Conservation (phyloP, 2,113 vertebrate genomes). For the Papio anubis region DNA sequence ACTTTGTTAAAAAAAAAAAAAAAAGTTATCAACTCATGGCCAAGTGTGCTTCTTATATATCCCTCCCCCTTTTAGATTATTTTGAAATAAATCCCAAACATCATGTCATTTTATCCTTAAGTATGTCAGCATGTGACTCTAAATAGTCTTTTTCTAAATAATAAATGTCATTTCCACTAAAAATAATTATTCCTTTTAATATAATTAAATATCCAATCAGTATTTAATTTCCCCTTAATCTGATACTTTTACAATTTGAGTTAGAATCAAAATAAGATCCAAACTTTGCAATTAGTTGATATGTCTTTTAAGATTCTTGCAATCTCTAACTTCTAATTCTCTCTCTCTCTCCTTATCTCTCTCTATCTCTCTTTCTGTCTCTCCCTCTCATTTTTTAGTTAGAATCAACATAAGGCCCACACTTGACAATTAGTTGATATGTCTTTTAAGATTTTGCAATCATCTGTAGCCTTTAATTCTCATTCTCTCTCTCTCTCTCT, state of each 20-base stretch:
- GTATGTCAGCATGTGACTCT: background rate
- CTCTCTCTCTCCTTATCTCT: background rate
- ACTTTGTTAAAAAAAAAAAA: background rate
- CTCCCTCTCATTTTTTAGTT: background rate
- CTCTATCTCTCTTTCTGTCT: background rate
- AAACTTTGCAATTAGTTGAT: slow-evolving; percentile 1
- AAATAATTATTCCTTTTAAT: slow-evolving; percentile 21
- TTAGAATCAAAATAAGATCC: slow-evolving; percentile 35
- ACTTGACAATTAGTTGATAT: no score
- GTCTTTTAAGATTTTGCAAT: no score
- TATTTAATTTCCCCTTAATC: slow-evolving; percentile 23
- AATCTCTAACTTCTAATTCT: background rate
- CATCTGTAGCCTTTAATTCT: no score
- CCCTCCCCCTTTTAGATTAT: background rate
- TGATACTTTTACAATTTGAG: background rate
- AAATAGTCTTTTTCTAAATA: slow-evolving; percentile 28
- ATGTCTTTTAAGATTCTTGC: background rate
- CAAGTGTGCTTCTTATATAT: slow-evolving; percentile 26
- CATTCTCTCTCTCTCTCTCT: no score
- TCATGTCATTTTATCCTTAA: slow-evolving; percentile 6
- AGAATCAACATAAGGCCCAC: no score
- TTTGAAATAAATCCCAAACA: slow-evolving; percentile 40
- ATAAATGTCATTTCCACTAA: slow-evolving; percentile 28
- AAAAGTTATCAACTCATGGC: background rate
- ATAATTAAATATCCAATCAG: slow-evolving; percentile 11